Evolutionary conservation across 2,113 vertebrate genomes (phyloP).

Genomic region (Elachura formosa): DNA sequence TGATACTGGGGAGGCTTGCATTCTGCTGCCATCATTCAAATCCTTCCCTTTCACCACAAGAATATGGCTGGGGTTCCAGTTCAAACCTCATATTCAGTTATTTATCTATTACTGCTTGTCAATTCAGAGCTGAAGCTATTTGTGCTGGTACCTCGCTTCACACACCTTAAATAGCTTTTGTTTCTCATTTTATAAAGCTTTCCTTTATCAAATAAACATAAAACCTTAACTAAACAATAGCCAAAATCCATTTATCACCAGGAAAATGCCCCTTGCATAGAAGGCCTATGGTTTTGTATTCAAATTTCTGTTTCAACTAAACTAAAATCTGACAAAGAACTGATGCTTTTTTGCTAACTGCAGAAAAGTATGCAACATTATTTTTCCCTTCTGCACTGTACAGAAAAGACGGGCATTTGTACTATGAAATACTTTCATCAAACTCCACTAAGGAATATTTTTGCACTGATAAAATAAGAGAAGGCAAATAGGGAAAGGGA

Average conservation of each 20-base stretch:
- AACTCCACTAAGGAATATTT: not conserved
- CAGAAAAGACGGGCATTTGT: not conserved
- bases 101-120: constrained; percentile 39
- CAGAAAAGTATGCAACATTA: not conserved
- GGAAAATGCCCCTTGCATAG: not conserved
- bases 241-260: constrained; percentile 6
- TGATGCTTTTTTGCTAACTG: not conserved
- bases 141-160: constrained; percentile 43
- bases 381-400: not conserved
- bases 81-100: constrained; percentile 18
- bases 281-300: not conserved
- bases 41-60: constrained; percentile 5
- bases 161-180: constrained; percentile 72
- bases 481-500: constrained; percentile 13
- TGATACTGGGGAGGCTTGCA: constrained; percentile 29
- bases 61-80: constrained; percentile 64
- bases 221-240: constrained; percentile 46
- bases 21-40: constrained; percentile 40
- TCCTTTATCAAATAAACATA: constrained; percentile 67
- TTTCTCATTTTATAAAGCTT: constrained; percentile 56
- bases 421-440: not conserved
- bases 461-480: constrained; percentile 13
- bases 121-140: constrained; percentile 26
- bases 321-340: not conserved
- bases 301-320: not conserved